Conservation (phyloP, 1,140 invertebrate genomes). For the Coelopa frigida region DNA sequence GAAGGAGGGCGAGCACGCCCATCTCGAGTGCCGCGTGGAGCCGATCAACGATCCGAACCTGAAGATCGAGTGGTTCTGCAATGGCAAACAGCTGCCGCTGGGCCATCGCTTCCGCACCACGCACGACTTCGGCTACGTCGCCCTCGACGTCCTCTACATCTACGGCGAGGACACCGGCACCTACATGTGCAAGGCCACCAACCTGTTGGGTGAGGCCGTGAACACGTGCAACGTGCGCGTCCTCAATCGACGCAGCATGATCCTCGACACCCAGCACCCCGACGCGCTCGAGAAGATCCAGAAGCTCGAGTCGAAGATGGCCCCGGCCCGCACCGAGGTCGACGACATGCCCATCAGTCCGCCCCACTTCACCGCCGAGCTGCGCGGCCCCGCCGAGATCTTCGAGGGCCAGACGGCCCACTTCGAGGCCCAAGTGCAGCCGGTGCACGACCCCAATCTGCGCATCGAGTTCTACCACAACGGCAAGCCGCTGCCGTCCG, state of each 20-base stretch:
- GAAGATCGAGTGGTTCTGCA: slow-evolving; percentile 92
- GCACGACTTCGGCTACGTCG: slow-evolving; percentile 94
- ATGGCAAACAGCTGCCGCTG: slow-evolving; percentile 68
- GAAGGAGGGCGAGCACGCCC: slow-evolving; percentile 85
- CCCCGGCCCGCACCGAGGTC: slow-evolving; percentile 67
- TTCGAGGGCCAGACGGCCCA: slow-evolving; percentile 81
- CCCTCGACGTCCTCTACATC: slow-evolving; percentile 86
- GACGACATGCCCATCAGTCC: slow-evolving; percentile 69
- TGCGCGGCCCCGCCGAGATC: slow-evolving; percentile 76
- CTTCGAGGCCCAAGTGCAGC: slow-evolving; percentile 86
- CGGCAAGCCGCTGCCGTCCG: slow-evolving; percentile 77
- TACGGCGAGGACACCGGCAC: slow-evolving; percentile 91
- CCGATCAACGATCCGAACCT: slow-evolving; percentile 93
- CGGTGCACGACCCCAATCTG: slow-evolving; percentile 83
- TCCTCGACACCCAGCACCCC: slow-evolving; percentile 86
- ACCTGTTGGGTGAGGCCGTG: slow-evolving; percentile 83
- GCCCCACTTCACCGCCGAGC: slow-evolving; percentile 74
- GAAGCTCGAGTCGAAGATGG: slow-evolving; percentile 76
- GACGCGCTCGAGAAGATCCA: slow-evolving; percentile 88
- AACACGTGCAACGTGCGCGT: slow-evolving; percentile 85
- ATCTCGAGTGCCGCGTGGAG: slow-evolving; percentile 91
- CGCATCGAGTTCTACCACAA: slow-evolving; percentile 88
- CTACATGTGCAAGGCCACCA: slow-evolving; percentile 91
- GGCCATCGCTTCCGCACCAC: slow-evolving; percentile 86
- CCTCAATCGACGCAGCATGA: slow-evolving; percentile 71